A percentile compares a stretch with the other conserved stretches of the same genome.
phyloP scores from a whole-genome alignment of 2,888 invertebrate species.

The Silvanus unidentatus region DNA sequence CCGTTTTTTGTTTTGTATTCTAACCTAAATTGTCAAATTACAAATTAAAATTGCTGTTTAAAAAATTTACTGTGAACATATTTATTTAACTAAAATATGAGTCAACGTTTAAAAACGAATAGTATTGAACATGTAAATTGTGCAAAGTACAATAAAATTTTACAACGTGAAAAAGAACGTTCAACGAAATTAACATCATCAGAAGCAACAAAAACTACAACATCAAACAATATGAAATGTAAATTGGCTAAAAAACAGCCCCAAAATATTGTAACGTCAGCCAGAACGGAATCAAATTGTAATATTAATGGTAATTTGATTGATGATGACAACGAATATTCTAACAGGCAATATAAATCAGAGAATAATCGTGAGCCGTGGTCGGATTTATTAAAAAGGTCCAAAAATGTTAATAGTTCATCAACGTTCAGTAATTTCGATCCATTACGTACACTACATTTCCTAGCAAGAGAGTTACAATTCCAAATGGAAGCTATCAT shows the following conservation, averaged over 20 bases:
- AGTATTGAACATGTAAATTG: no score
- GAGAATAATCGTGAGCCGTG: constrained; percentile 23
- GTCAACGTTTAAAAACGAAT: constrained; percentile 10
- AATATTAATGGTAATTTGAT: no score
- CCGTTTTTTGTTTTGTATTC: constrained; percentile 6
- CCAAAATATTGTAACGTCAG: no score
- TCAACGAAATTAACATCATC: no score
- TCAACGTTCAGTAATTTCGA: constrained; percentile 40
- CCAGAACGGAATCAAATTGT: no score
- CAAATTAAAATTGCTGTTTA: constrained; percentile 14
- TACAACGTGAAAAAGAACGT: no score
- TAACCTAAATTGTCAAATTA: constrained; percentile 24
- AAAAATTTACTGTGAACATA: constrained; percentile 17
- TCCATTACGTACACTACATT: constrained; percentile 43
- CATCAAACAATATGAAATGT: no score
- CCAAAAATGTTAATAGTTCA: constrained; percentile 28
- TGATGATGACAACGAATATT: no score
- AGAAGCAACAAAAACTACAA: no score
- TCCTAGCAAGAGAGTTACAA: constrained; percentile 41
- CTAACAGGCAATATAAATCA: no score
- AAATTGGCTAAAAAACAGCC: no score
- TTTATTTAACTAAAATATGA: constrained; percentile 13
- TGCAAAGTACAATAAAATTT: no score
- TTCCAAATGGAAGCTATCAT: constrained; percentile 31
- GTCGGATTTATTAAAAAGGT: constrained; percentile 35